phyloP scores from a whole-genome alignment of 2,113 vertebrate genomes.

The Camelus bactrianus region DNA sequence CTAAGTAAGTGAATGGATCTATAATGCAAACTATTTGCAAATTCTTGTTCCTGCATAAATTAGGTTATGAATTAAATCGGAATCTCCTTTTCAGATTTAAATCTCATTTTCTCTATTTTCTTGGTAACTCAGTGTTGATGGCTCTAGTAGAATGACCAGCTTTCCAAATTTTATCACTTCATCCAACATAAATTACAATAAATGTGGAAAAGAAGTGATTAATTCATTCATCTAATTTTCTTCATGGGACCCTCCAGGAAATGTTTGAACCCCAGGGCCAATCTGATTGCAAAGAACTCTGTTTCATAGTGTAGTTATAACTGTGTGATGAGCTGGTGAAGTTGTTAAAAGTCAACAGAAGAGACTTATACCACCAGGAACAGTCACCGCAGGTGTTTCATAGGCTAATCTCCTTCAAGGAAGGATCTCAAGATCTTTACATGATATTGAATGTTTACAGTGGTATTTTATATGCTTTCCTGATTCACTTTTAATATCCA shows the following conservation, averaged over 20 bases:
- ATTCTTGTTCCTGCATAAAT: background rate
- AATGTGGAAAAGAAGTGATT: background rate
- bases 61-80: background rate
- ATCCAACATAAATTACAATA: background rate
- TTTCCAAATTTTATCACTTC: background rate
- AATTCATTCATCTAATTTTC: background rate
- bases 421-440: constrained; percentile 2
- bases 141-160: background rate
- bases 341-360: background rate
- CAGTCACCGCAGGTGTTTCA: background rate
- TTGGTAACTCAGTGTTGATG: background rate
- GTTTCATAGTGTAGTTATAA: background rate
- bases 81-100: background rate
- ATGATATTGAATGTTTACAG: constrained; percentile 11
- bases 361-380: constrained; percentile 32
- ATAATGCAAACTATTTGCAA: background rate
- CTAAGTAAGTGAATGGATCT: background rate
- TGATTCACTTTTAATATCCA: constrained; percentile 28
- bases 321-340: background rate
- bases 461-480: constrained; percentile 4
- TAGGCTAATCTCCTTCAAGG: constrained; percentile 50
- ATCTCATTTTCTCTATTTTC: background rate
- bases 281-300: background rate
- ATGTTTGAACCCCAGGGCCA: background rate
- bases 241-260: background rate